Evolutionary conservation across 2,113 vertebrate genomes (phyloP), one percentile per base, ranked within the genome.

Genomic region (Amia ocellicauda): DNA sequence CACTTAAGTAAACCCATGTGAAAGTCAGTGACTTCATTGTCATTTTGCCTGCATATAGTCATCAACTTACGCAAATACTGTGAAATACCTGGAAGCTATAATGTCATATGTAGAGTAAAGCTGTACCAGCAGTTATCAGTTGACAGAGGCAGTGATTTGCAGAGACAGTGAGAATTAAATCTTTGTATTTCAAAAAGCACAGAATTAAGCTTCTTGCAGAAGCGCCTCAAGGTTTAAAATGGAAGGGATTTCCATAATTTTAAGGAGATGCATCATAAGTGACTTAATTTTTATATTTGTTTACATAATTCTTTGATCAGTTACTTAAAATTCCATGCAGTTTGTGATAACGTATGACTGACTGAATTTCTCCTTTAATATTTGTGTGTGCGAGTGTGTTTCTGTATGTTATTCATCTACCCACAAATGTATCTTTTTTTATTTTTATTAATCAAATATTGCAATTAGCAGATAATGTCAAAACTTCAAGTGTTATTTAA

Each of bases 161-260:
- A n/a, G n/a, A 54, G 51, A 54, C 51, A 54, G 51, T 13, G 45
- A 22, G 9, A 54, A 54, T 54, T 22, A 54, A 54, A 54, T 24
- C 51, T 24, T 54, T 54, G 51, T 5, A 54, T 54, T 17, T 24
- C 20, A 54, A 24, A 54, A 54, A 14, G 24, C 51, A 53, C n/a
- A 3, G 20, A 19, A 23, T 14, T 53, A 50, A 17, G 31, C 31
- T 36, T 41, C 13, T 11, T 36, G 31, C 31, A 36, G 5, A 7
- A 7, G 31, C 31, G 31, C 31, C 11, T 36, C 16, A 16, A 17
- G 43, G 4, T 47, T 47, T 17, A 47, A 47, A 13, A 47, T 47
- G 43, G 43, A 47, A 14, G n/a, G 43, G 43, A 47, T 47, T 47
- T 47, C 7, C 43, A 47, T 14, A 47, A 47, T 47, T 47, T 47